Percentiles rank a stretch among this genome's conserved stretches.
These are phyloP conservation scores for Diadumene lineata DNA, from an alignment of 92 coral and sea anemone genomes.

Conservation along the genomic window DNA sequence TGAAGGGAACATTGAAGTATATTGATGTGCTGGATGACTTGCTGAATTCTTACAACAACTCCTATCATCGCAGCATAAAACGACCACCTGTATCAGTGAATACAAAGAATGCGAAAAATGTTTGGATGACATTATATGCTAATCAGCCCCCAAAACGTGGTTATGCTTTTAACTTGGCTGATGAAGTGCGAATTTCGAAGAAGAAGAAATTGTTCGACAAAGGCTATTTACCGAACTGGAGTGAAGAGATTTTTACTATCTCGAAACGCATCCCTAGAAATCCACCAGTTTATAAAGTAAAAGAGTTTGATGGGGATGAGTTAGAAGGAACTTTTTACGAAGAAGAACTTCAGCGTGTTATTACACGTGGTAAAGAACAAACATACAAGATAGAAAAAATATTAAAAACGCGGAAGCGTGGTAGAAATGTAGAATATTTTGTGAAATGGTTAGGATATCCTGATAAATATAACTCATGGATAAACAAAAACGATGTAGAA, in stretches of 20 bases:
- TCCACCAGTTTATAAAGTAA: constrained; percentile 39
- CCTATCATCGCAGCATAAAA: constrained; percentile 16
- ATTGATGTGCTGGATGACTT: constrained; percentile 14
- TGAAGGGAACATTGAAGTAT: constrained; percentile 3
- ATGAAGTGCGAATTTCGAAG: constrained; percentile 33
- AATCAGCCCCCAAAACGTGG: neutral
- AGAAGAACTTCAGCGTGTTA: constrained; percentile 27
- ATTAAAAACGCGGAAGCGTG: constrained; percentile 4
- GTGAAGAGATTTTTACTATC: constrained; percentile 39
- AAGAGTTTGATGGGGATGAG: constrained; percentile 31
- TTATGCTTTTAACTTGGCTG: constrained; percentile 23
- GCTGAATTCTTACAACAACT: constrained; percentile 19
- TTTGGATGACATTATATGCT: constrained; percentile 20
- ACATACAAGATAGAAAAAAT: constrained; percentile 37
- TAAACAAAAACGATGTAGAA: constrained; percentile 10
- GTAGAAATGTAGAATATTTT: neutral
- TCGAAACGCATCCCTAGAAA: constrained; percentile 19
- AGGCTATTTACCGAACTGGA: constrained; percentile 44
- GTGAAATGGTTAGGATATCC: constrained; percentile 44
- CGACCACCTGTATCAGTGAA: constrained; percentile 12
- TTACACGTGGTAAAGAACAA: constrained; percentile 10
- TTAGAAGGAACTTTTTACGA: constrained; percentile 52
- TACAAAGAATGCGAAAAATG: constrained; percentile 15
- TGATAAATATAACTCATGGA: constrained; percentile 29
- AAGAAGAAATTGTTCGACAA: constrained; percentile 26